Evolutionary conservation across 2,888 invertebrate species (phyloP), one percentile per base, ranked within the genome.

Genomic region (Coenonympha glycerion): DNA sequence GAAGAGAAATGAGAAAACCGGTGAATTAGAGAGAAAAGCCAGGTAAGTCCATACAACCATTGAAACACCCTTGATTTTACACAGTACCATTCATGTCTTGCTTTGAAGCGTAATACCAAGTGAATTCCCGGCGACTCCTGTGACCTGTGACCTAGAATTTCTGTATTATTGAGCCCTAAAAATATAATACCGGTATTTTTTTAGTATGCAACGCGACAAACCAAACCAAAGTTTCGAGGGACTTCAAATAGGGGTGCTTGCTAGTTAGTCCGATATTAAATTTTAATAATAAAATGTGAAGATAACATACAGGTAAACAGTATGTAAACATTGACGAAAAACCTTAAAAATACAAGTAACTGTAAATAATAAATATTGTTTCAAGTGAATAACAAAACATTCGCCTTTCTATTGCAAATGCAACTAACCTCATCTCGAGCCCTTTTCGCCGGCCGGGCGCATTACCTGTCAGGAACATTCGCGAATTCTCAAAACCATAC

Each of bases 11-110:
- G 89, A 92, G 47, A 88, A 89, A 64, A 92, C 92, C 52, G 92
- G 92, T 37, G 87, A 89, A 36, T 88, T 95, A 66, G 91, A 92
- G 65, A 90, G 96, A 58, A 94, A 93, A 79, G 93, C 95, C 69
- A 96, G 96, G 96, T 95, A 80, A 88, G 49, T 54, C 21, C 53
- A 41, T 46, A 16, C 6, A 1, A 6, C 21, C 21, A 30, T 37
- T 11, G 11, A 40, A 24, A 16, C 6, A 19, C n/a, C 4, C 3
- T 41, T 24, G 26, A n/a, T 16, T n/a, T 16, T 18, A 8, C 9
- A 6, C 11, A 4, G n/a, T 22, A 37, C 0, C 8, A 8, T 15
- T 39, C 24, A 15, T 8, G n/a, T 24, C 9, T 33, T 8, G 33
- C 8, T 33, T 9, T 4, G 8, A 16, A 33, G 31, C 16, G 8